phyloP scores from a whole-genome alignment of 2,113 vertebrate species.

The Rhinopithecus roxellana region DNA sequence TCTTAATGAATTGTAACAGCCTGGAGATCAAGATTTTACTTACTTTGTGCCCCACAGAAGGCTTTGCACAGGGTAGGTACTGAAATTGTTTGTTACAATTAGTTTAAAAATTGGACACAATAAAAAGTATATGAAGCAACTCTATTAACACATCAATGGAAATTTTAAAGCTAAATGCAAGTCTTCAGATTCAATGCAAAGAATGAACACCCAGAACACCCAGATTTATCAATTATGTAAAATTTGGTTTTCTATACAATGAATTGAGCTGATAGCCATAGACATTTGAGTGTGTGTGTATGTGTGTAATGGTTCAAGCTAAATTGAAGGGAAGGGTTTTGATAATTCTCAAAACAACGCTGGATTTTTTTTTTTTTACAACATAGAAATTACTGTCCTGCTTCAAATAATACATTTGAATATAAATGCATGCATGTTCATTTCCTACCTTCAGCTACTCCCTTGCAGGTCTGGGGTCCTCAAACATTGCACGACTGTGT shows the following conservation, averaged over 20 bases:
- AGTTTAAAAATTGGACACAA: not conserved
- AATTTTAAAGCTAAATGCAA: not conserved
- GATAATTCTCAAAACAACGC: not conserved
- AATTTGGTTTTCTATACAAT: not conserved
- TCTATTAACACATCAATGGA: not conserved
- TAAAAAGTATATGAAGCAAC: not conserved
- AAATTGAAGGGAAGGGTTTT: not conserved
- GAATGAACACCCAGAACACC: not conserved
- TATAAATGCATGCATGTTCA: not conserved
- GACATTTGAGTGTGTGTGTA: not conserved
- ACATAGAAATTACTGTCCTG: not conserved
- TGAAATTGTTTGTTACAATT: not conserved
- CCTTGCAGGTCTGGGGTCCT: not conserved
- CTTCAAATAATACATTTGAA: not conserved
- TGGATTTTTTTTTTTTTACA: not conserved
- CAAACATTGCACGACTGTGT: not conserved
- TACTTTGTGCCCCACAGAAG: not conserved
- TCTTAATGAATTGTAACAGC: not conserved
- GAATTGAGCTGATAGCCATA: not conserved
- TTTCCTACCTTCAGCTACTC: not conserved
- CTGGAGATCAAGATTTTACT: not conserved
- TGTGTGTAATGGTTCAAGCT: not conserved
- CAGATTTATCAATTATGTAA: not conserved
- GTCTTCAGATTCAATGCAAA: not conserved
- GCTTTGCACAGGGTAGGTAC: not conserved